Conservation (phyloP, 1,140 invertebrate genomes). For the Heliconius melpomene region DNA sequence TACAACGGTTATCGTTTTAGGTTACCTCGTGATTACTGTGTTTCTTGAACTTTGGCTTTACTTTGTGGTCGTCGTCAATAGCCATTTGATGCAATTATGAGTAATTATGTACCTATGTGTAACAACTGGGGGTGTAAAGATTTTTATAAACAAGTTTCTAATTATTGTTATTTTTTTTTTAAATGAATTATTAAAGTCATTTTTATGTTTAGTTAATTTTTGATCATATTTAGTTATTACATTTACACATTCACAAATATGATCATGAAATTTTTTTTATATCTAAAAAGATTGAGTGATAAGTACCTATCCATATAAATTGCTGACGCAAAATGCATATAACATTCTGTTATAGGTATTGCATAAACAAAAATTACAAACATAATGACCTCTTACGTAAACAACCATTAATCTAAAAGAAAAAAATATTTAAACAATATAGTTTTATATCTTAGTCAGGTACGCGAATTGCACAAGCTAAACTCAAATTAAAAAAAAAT, state of each 20-base stretch:
- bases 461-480: not conserved
- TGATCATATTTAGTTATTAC: too few relatives aligned
- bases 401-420: not conserved
- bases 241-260: too few relatives aligned
- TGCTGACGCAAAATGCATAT: not conserved
- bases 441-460: not conserved
- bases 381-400: not conserved
- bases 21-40: slow-evolving; percentile 34
- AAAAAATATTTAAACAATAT: not conserved
- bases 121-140: not conserved
- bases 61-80: slow-evolving; percentile 49
- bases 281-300: too few relatives aligned
- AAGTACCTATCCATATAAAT: too few relatives aligned
- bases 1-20: slow-evolving; percentile 25
- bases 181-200: too few relatives aligned
- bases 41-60: slow-evolving; percentile 57
- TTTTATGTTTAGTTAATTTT: too few relatives aligned
- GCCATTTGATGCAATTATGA: slow-evolving; percentile 37
- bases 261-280: too few relatives aligned
- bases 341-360: not conserved
- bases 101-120: not conserved
- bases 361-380: not conserved
- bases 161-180: not conserved
- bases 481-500: not conserved
- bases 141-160: not conserved